Base-by-base conservation (phyloP, 35 echinoderm and acorn worm genomes). In the Strongylocentrotus purpuratus region DNA sequence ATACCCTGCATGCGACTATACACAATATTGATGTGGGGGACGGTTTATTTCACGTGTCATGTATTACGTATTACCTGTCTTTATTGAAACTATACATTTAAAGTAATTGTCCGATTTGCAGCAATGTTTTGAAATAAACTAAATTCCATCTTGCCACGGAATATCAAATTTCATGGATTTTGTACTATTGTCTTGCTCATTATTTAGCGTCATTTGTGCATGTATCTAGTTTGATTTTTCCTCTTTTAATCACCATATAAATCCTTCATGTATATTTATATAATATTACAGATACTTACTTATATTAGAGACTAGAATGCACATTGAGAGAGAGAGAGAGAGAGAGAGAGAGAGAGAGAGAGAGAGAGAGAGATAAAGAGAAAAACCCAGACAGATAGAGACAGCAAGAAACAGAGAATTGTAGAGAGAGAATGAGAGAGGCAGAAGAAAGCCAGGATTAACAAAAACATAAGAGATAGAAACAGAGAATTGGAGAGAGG, bases 111-210 rank as follows among this genome's bases (percentile, higher is more conserved):
- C 91, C 91, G 65, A 93, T 93, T 93, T 93, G 91, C 91, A 93
- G 91, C 91, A 93, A 93, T 93, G 91, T 93, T 93, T 93, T 93
- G 91, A 93, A 93, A 93, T 93, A 93, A 93, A 93, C 91, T 93
- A 50, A 58, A 55, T 93, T 93, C 91, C 91, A 93, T 50, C 91
- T 93, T 93, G 91, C 91, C 91, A 93, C 45, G 91, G 91, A 93
- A 93, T 93, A 93, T 58, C 91, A 93, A 93, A 93, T 50, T 50
- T 50, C 91, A 93, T 47, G 48, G 65, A 78, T 46, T 93, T 58
- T 93, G 91, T 93, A 14, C 45, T 93, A 22, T 78, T 32, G 91
- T 48, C 46, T 58, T n/a, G 91, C 28, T 93, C 46, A 93, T 93
- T 93, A 31, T 93, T 93, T 58, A 46, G 48, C 8, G 91, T 93